These are phyloP conservation scores for Hozukius guyotensis DNA, from an alignment of 2,797 vertebrate genomes.

Conservation along the genomic window DNA sequence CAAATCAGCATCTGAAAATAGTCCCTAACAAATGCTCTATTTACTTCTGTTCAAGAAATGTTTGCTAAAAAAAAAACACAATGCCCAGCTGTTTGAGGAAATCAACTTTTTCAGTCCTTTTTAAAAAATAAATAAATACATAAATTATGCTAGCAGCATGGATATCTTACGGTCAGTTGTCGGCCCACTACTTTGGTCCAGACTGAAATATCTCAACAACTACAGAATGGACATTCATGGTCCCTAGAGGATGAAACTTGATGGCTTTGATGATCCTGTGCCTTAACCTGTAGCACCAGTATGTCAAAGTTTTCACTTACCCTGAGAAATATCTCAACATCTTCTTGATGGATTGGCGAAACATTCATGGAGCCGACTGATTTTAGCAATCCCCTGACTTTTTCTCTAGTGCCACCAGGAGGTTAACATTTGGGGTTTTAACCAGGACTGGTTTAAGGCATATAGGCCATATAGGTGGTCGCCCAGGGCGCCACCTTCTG, in stretches of 20 bases:
- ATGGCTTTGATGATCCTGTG: not conserved
- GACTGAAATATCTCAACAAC: not conserved
- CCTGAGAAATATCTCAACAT: not conserved
- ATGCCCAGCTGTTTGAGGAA: too few species aligned
- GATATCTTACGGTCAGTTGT: too few species aligned
- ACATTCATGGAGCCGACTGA: not conserved
- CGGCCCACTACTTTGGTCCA: not conserved
- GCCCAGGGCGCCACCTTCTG: too few species aligned
- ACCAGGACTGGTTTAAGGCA: too few species aligned
- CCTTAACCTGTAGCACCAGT: not conserved
- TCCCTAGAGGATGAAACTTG: not conserved
- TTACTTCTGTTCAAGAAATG: too few species aligned
- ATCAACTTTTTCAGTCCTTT: not conserved
- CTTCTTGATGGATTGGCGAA: not conserved
- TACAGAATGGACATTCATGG: not conserved
- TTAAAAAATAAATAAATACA: too few species aligned
- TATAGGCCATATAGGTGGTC: too few species aligned
- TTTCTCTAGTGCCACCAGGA: not conserved
- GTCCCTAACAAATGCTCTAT: too few species aligned
- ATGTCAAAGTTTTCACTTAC: not conserved
- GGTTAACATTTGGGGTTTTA: not conserved
- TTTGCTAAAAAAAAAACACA: too few species aligned
- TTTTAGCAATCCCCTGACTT: not conserved
- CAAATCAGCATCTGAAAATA: not conserved
- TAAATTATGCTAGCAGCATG: not conserved